Evolutionary conservation across 1,140 invertebrate species (phyloP), one percentile per base, ranked within the genome.

Genomic region (Sycobia sp.): DNA sequence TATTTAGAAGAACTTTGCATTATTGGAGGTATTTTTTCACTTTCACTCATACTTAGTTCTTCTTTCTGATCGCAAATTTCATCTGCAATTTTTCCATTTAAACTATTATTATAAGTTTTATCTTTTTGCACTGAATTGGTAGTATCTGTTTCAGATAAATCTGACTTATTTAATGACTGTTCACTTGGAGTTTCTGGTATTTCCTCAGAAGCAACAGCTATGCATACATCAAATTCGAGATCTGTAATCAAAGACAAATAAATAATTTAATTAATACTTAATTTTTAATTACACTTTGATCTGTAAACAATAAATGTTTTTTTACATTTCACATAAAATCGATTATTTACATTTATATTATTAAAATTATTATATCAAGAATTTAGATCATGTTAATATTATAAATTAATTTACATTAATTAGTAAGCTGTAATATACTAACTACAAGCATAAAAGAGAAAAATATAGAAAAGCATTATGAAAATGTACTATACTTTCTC

Each of bases 11-110:
- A 55, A 54, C 60, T 56, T 1, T 60, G 20, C 49, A 47, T 43
- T 32, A 55, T 9, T 51, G 61, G 38, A 44, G 16, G 43, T 25
- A 20, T 13, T 72, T 55, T 67, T 43, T 44, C 23, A 67, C 61
- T 57, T 39, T 46, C 57, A 54, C 54, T 65, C 59, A 65, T 65
- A 13, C 3, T 55, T 39, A 50, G 50, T 44, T 50, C 47, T 4
- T 49, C 51, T 38, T 54, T 44, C 39, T 53, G 13, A 50, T 18
- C 29, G 22, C 44, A 20, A 36, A 16, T 41, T 58, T 53, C 51
- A 55, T 55, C 58, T 50, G 32, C 13, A 1, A 29, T 25, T 25
- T 50, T 49, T 36, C 60, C 50, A 3, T 34, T 16, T 16, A 46
- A 34, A 44, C 43, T 55, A 49, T 34, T 43, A 11, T 47, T 29